Evolutionary conservation across 2,113 vertebrate species (phyloP).

Genomic region (Oceanodroma tethys): DNA sequence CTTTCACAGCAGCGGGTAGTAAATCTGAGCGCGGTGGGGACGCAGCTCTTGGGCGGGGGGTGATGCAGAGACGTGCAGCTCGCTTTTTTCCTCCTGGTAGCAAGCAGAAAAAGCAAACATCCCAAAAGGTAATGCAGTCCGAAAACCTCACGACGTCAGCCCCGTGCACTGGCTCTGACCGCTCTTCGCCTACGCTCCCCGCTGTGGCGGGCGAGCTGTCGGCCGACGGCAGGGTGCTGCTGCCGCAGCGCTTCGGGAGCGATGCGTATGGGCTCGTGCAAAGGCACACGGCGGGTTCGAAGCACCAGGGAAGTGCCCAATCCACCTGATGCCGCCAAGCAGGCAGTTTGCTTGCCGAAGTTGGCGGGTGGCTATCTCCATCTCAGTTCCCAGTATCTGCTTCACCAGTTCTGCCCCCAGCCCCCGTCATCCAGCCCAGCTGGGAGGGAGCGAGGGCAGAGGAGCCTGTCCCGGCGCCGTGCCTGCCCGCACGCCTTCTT

Average conservation of each 20-base stretch:
- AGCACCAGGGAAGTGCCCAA: not conserved
- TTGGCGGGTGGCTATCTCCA: rapidly evolving
- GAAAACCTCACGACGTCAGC: rapidly evolving
- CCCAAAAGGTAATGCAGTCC: not conserved
- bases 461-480: not conserved
- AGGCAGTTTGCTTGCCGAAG: not conserved
- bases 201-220: rapidly evolving
- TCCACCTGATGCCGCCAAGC: not conserved
- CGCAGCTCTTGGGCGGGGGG: not conserved
- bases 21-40: not conserved
- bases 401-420: not conserved
- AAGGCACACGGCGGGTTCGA: rapidly evolving
- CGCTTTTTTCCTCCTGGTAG: not conserved
- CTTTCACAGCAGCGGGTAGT: not conserved
- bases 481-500: rapidly evolving
- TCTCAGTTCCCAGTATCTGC: not conserved
- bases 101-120: not conserved
- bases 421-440: not conserved
- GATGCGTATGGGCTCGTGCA: not conserved
- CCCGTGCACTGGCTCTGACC: no score
- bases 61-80: no score
- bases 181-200: not conserved
- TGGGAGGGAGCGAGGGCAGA: not conserved
- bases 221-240: not conserved
- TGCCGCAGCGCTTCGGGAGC: not conserved